Percentiles rank a stretch among this genome's conserved stretches.
Conservation (phyloP, 2,113 vertebrate species). For the Passer domesticus region DNA sequence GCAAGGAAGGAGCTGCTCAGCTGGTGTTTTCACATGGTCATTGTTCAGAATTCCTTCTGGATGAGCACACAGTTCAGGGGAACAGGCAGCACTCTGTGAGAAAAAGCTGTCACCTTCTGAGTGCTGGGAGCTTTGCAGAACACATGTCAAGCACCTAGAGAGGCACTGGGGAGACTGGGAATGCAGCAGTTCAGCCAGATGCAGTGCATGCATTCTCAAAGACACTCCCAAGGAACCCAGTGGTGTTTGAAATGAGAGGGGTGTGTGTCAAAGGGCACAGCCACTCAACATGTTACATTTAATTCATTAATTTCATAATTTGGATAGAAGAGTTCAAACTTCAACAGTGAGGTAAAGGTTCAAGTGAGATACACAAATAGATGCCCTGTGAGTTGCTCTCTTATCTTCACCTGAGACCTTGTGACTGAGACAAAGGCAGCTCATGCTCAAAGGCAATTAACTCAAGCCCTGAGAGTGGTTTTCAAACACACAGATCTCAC, state of each 20-base stretch:
- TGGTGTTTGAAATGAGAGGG: fast-evolving
- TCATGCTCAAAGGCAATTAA: not conserved
- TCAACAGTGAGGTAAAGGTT: not conserved
- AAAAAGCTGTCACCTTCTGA: not conserved
- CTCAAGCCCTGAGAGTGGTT: not conserved
- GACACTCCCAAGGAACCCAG: not conserved
- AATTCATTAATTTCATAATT: not conserved
- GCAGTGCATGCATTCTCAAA: not conserved
- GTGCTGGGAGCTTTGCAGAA: not conserved
- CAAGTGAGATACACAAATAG: not conserved
- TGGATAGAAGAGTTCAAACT: not conserved
- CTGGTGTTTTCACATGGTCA: not conserved
- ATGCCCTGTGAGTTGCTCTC: not conserved
- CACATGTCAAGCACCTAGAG: not conserved
- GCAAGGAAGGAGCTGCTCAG: not conserved
- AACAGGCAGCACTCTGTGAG: not conserved
- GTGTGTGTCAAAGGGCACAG: not conserved
- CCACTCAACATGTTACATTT: fast-evolving
- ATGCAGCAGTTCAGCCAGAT: not conserved
- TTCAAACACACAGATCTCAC: not conserved
- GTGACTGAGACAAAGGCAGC: not conserved
- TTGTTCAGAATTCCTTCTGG: not conserved
- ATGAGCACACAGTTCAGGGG: not conserved
- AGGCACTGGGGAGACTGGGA: not conserved
- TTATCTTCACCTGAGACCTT: not conserved